Conservation (phyloP, 1,140 invertebrate species). For the Cydia pomonella region DNA sequence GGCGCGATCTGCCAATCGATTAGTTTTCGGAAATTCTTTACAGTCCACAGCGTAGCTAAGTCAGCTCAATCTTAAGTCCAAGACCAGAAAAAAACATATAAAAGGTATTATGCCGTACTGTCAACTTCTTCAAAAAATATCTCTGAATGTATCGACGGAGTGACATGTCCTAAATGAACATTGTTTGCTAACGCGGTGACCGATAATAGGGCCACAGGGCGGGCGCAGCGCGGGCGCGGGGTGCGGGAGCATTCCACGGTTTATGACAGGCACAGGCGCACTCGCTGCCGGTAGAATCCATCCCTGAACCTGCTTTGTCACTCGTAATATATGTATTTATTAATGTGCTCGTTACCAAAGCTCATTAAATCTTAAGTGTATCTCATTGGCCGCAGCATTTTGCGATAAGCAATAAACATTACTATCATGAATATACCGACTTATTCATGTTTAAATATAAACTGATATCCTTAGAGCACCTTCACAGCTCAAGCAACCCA, state of each 20-base stretch:
- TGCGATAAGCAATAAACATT: background rate
- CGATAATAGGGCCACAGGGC: slow-evolving; percentile 40
- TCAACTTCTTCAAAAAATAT: background rate
- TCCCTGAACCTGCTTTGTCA: slow-evolving; percentile 37
- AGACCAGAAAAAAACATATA: background rate
- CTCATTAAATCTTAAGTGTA: slow-evolving; percentile 17
- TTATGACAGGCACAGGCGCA: slow-evolving; percentile 46
- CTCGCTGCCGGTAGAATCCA: slow-evolving; percentile 34
- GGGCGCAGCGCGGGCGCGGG: slow-evolving; percentile 36
- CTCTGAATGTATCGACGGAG: slow-evolving; percentile 17
- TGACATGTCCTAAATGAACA: slow-evolving; percentile 29
- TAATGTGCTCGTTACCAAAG: background rate
- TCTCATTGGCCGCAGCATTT: slow-evolving; percentile 1
- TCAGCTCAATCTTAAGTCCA: background rate
- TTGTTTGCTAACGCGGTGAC: slow-evolving; percentile 46
- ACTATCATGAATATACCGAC: slow-evolving; percentile 5
- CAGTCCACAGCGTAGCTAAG: slow-evolving; percentile 1
- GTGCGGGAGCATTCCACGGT: slow-evolving; percentile 45
- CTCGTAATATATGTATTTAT: slow-evolving; percentile 34
- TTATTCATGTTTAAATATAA: background rate
- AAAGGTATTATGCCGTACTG: background rate
- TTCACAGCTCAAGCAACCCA: background rate
- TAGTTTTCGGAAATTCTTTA: slow-evolving; percentile 36
- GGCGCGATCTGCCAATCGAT: slow-evolving; percentile 48
- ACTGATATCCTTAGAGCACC: background rate